A percentile compares a stretch with the other conserved stretches of the same genome.
These are phyloP conservation scores for Symphodus melops DNA, from an alignment of 2,113 vertebrate species.

Conservation along the genomic window DNA sequence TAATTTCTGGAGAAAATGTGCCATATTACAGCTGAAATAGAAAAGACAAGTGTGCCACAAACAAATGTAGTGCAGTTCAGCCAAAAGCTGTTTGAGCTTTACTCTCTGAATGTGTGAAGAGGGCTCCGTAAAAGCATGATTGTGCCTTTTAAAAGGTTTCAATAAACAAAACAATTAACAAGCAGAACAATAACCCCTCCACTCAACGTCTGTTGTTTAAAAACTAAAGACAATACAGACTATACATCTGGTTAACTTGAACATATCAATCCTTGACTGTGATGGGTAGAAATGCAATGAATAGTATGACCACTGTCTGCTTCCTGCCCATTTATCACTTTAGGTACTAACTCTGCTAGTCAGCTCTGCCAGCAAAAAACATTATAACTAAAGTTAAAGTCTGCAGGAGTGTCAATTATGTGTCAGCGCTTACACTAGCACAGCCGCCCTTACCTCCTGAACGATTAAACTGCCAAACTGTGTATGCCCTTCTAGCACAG, in stretches of 20 bases:
- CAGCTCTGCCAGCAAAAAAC: no score
- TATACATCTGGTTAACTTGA: neutral
- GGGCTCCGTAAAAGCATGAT: neutral
- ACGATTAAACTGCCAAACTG: neutral
- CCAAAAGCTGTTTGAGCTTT: neutral
- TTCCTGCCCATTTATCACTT: no score
- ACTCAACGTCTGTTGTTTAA: no score
- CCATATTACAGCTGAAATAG: neutral
- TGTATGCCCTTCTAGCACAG: neutral
- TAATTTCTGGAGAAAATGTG: neutral
- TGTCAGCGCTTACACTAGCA: neutral
- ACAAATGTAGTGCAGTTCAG: neutral
- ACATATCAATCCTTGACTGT: no score
- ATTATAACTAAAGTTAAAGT: neutral
- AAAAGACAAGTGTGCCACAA: neutral
- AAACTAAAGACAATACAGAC: neutral
- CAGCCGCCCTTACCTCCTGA: neutral
- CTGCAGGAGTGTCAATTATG: constrained; percentile 2
- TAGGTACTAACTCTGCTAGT: no score
- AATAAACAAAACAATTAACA: neutral
- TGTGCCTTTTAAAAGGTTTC: no score
- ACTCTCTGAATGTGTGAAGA: neutral
- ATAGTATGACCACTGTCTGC: no score
- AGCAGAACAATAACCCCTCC: neutral
- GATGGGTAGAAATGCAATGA: neutral